Base-by-base conservation (phyloP, 2,888 invertebrate genomes). In the Drosophila multiciliata region DNA sequence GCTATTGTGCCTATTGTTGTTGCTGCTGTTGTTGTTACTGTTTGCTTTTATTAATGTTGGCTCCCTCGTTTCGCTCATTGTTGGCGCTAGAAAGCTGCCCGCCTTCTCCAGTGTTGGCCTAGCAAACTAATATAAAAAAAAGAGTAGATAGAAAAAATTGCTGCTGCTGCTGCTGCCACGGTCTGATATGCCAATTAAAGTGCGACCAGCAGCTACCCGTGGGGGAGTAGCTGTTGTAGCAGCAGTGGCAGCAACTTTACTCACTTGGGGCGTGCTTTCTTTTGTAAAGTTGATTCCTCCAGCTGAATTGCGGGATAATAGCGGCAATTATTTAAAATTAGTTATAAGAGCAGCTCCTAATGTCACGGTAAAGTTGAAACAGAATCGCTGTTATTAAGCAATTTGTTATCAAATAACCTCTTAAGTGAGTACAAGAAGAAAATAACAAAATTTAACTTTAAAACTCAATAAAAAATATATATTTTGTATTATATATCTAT, bases 141-240 rank as follows among this genome's bases (percentile, higher is more conserved):
- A 53, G 7, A 50, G 40, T 50, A 48, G 29, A 23, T 58, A 38
- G 42, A 58, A 62, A 69, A 79, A 86, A 78, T 74, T 69, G 67
- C 61, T 75, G 76, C 80, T 55, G 71, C 72, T 69, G 68, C 53
- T 69, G 75, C 80, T 57, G 72, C 76, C 59, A 54, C 73, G 81
- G 72, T 80, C 71, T 87, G 89, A 89, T 85, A 85, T 85, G 87
- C 85, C 85, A 85, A 85, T 85, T 85, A 85, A 85, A 89, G 79
- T 87, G 84, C 87, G 89, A 81, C 85, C 89, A 71, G 75, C 74
- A 73, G 67, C 63, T 55, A 67, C 67, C 63, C 70, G 58, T 57
- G 55, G 35, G 35, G 57, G 33, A 64, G 54, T 48, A 48, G 73
- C 55, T 29, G 42, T 52, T 17, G 53, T 45, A 4, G 23, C 45